A percentile compares a stretch with the other conserved stretches of the same genome.
These are phyloP conservation scores for Pogonomyrmex barbatus DNA, from an alignment of 1,140 invertebrate genomes.

Conservation along the genomic window DNA sequence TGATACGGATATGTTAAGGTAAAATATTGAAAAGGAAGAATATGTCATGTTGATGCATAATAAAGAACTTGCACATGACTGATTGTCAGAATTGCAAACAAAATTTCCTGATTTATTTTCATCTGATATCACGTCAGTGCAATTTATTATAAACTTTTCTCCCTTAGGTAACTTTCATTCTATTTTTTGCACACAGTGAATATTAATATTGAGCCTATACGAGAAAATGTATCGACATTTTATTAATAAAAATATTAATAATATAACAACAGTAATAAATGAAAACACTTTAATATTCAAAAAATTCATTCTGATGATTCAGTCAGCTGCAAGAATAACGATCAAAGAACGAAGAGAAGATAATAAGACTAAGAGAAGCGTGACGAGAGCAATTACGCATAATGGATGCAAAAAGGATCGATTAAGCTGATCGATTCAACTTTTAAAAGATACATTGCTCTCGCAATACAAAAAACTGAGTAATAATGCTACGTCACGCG, in stretches of 20 bases:
- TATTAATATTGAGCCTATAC: not conserved
- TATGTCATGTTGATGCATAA: not conserved
- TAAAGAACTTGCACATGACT: not conserved
- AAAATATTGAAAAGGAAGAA: not conserved
- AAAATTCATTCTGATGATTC: constrained; percentile 40
- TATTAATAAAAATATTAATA: not conserved
- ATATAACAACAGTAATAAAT: not conserved
- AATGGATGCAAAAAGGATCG: constrained; percentile 56
- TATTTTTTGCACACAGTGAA: not conserved
- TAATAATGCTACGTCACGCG: constrained; percentile 6
- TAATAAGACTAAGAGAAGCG: constrained; percentile 25
- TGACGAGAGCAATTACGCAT: constrained; percentile 33
- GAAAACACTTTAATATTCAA: not conserved
- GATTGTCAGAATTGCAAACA: not conserved
- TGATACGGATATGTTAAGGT: too few species aligned
- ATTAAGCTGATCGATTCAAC: constrained; percentile 34
- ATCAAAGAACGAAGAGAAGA: not conserved
- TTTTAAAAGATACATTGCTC: constrained; percentile 35
- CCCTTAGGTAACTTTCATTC: not conserved
- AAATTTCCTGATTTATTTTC: constrained; percentile 25
- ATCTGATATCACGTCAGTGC: not conserved
- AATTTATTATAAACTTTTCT: not conserved
- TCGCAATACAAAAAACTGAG: constrained; percentile 2
- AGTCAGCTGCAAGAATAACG: constrained; percentile 12
- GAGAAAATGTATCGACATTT: not conserved